A percentile compares a stretch with the other conserved stretches of the same genome.
phyloP scores from a whole-genome alignment of 2,797 vertebrate species.

The Hemibagrus guttatus region DNA sequence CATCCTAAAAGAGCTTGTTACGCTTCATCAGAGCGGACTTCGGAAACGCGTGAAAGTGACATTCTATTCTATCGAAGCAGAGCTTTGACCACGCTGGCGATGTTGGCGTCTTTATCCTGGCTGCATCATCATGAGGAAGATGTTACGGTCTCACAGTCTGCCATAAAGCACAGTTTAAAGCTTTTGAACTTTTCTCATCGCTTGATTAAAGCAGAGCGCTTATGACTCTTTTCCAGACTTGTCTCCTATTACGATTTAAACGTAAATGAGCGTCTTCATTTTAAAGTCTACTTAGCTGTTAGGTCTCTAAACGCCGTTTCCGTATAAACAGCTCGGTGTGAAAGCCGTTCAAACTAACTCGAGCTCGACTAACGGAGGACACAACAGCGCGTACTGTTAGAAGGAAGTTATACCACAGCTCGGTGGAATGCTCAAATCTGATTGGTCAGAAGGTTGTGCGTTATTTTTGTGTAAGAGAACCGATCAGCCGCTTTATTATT shows the following conservation, averaged over 20 bases:
- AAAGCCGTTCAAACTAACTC: neutral
- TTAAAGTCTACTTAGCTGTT: neutral
- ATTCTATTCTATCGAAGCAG: neutral
- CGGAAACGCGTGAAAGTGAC: neutral
- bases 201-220: constrained; percentile 1
- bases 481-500: neutral
- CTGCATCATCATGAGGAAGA: neutral
- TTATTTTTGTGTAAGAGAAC: neutral
- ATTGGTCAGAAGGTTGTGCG: neutral
- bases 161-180: neutral
- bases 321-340: neutral
- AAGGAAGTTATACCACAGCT: neutral
- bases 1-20: neutral
- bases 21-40: neutral
- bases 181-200: neutral
- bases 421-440: neutral
- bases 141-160: neutral
- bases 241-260: neutral
- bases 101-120: neutral
- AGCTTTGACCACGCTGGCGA: neutral
- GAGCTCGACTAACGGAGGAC: neutral
- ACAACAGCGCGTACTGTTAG: neutral
- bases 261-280: neutral
- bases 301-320: neutral
- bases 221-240: neutral